Evolutionary conservation across 2,888 invertebrate species (phyloP).

Genomic region (Oxystoma pomonae): DNA sequence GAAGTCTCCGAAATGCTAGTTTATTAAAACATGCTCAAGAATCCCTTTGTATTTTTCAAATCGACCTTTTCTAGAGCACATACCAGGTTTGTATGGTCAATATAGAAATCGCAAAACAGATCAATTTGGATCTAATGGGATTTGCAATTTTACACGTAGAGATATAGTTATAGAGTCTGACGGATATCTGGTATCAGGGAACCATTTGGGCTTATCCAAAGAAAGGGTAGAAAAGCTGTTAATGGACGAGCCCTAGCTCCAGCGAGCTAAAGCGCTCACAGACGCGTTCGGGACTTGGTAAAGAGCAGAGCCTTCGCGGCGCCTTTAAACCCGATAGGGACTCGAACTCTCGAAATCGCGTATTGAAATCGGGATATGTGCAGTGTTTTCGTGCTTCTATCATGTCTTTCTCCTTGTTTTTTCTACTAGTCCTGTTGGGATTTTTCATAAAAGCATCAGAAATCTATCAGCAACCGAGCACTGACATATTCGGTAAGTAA

Average conservation of each 20-base stretch:
- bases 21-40: too few relatives aligned
- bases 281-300: not conserved
- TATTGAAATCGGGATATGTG: slow-evolving; percentile 2
- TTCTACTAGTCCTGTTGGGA: slow-evolving; percentile 6
- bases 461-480: not conserved
- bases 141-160: too few relatives aligned
- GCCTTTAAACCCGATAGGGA: not conserved
- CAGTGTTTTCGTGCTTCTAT: slow-evolving; percentile 3
- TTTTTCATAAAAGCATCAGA: not conserved
- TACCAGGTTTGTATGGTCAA: too few relatives aligned
- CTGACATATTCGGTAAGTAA: slow-evolving; percentile 2
- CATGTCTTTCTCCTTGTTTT: slow-evolving; percentile 9
- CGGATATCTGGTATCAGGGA: not conserved
- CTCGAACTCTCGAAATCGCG: not conserved
- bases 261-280: not conserved
- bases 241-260: not conserved
- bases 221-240: not conserved
- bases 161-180: not conserved
- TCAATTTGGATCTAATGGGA: too few relatives aligned
- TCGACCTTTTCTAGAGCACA: too few relatives aligned
- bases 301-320: not conserved
- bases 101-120: too few relatives aligned
- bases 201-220: not conserved
- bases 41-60: too few relatives aligned
- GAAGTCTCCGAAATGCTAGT: too few relatives aligned